Evolutionary conservation across 2,888 invertebrate genomes (phyloP).

Genomic region (Myopa testacea): DNA sequence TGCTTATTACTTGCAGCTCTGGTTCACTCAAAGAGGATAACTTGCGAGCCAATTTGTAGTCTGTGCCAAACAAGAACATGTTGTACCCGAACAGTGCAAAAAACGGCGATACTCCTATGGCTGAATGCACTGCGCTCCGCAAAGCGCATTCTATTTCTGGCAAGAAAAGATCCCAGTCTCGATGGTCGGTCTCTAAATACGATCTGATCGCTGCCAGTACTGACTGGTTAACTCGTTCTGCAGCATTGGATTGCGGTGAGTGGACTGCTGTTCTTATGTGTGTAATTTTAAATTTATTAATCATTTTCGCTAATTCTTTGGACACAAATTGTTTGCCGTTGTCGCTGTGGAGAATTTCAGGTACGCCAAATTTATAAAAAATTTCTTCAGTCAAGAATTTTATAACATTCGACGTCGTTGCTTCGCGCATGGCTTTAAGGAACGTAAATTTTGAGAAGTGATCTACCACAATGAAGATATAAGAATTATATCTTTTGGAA

Average conservation of each 20-base stretch:
- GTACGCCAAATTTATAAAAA: too few species aligned
- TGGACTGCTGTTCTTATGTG: too few species aligned
- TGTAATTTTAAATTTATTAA: too few species aligned
- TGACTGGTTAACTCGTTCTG: too few species aligned
- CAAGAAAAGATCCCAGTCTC: conserved; percentile 2
- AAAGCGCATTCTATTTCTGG: conserved; percentile 36
- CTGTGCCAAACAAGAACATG: conserved; percentile 15
- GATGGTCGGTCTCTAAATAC: not conserved
- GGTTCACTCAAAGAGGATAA: not conserved
- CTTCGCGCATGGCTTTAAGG: not conserved
- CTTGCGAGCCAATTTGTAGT: conserved; percentile 38
- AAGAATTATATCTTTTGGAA: too few species aligned
- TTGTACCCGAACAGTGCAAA: conserved; percentile 34
- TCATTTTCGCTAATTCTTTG: too few species aligned
- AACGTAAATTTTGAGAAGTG: not conserved
- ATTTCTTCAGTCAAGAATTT: too few species aligned
- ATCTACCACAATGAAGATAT: not conserved
- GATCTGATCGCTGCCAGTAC: not conserved
- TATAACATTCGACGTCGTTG: not conserved
- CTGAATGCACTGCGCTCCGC: conserved; percentile 17
- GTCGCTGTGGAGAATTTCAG: too few species aligned
- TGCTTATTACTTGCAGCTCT: not conserved
- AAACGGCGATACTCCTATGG: conserved; percentile 34
- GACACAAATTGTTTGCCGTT: too few species aligned
- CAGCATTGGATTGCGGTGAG: too few species aligned